These are phyloP conservation scores for Cryptoblepharus egeriae DNA, from an alignment of 2,797 vertebrate genomes.

Conservation along the genomic window DNA sequence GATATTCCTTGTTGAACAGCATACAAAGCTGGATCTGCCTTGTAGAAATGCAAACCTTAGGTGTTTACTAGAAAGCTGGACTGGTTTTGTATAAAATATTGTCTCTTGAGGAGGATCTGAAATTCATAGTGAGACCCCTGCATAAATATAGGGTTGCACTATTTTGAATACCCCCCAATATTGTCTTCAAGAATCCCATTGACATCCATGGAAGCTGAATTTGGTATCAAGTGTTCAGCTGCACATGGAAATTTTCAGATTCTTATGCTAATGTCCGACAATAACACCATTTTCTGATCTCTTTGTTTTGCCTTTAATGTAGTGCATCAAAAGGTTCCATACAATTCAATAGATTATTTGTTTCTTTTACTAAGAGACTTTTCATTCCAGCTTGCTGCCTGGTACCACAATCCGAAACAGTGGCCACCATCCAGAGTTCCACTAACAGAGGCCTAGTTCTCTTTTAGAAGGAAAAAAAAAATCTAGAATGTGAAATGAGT, in stretches of 20 bases:
- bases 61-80: not conserved
- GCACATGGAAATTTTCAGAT: not conserved
- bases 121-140: not conserved
- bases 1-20: not conserved
- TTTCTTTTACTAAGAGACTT: conserved; percentile 27
- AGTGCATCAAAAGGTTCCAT: conserved; percentile 23
- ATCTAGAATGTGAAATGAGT: not conserved
- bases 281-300: not conserved
- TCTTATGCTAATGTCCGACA: conserved; percentile 11
- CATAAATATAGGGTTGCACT: not conserved
- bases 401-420: conserved; percentile 7
- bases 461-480: not conserved
- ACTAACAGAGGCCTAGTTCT: not conserved
- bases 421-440: not conserved
- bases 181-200: not conserved
- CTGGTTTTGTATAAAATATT: not conserved
- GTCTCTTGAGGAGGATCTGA: not conserved
- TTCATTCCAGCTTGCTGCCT: not conserved
- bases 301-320: conserved; percentile 10
- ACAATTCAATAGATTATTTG: conserved; percentile 34
- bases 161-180: not conserved
- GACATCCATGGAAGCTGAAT: not conserved
- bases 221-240: rapidly evolving
- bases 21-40: not conserved
- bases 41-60: not conserved